phyloP scores from a whole-genome alignment of 2,888 invertebrate genomes.

The Acanthosepion lycidas region DNA sequence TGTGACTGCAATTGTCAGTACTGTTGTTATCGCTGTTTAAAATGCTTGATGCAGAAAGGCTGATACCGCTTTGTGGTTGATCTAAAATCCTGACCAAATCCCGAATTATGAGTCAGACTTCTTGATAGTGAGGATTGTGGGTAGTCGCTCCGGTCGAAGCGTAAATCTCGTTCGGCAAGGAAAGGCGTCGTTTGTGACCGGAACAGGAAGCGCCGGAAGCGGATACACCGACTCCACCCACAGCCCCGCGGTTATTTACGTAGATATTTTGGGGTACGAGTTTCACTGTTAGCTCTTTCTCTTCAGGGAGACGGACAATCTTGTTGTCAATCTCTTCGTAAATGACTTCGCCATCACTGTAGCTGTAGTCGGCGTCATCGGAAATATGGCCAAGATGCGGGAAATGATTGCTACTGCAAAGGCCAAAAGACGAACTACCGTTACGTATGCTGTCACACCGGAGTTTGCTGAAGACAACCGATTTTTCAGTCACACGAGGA shows the following conservation, averaged over 20 bases:
- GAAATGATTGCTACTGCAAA: not conserved
- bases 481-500: slow-evolving; percentile 37
- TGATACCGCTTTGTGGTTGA: not conserved
- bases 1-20: not conserved
- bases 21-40: not conserved
- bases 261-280: slow-evolving; percentile 22
- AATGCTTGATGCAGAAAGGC: not conserved
- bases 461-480: slow-evolving; percentile 9
- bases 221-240: not conserved
- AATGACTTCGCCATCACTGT: slow-evolving; percentile 43
- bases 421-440: not conserved
- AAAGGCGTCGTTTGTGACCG: slow-evolving; percentile 1
- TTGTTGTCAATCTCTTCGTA: slow-evolving; percentile 42
- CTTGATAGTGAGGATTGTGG: slow-evolving; percentile 39
- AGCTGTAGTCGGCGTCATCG: slow-evolving; percentile 33
- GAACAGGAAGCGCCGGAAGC: not conserved
- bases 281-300: not conserved
- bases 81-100: slow-evolving; percentile 44
- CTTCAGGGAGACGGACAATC: slow-evolving; percentile 35
- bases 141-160: not conserved
- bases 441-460: slow-evolving; percentile 41
- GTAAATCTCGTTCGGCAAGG: slow-evolving; percentile 33
- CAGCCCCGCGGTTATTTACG: not conserved
- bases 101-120: slow-evolving; percentile 41
- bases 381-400: not conserved